A percentile compares a stretch with the other conserved stretches of the same genome.
phyloP scores from a whole-genome alignment of 2,113 vertebrate species.

The Stegostoma tigrinum region DNA sequence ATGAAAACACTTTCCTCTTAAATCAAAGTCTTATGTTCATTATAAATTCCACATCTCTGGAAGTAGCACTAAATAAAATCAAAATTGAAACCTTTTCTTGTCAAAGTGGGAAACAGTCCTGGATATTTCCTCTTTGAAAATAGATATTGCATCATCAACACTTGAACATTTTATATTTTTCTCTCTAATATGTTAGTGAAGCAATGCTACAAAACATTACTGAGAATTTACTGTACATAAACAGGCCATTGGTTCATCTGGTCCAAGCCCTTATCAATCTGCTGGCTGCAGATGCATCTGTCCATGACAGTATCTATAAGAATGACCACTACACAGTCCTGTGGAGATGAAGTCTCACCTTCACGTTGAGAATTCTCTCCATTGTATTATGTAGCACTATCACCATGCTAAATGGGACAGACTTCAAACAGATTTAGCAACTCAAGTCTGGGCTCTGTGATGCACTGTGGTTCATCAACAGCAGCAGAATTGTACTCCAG shows the following conservation, averaged over 20 bases:
- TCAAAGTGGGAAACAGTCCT: not conserved
- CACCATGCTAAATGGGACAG: too few species aligned
- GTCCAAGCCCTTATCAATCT: not conserved
- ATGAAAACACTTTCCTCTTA: not conserved
- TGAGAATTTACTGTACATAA: not conserved
- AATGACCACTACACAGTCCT: too few species aligned
- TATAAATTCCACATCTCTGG: not conserved
- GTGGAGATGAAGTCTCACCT: too few species aligned
- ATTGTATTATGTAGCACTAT: too few species aligned
- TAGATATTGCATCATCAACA: not conserved
- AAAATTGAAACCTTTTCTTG: not conserved
- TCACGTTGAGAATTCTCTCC: too few species aligned
- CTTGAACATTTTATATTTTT: not conserved
- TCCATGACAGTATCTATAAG: too few species aligned
- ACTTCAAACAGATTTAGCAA: too few species aligned
- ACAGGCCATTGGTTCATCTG: not conserved
- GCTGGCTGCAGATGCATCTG: too few species aligned
- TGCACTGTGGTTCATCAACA: too few species aligned
- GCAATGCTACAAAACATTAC: not conserved
- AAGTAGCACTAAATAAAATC: not conserved
- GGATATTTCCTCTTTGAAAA: not conserved
- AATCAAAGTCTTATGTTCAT: not conserved
- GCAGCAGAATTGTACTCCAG: too few species aligned
- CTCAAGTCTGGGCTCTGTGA: too few species aligned
- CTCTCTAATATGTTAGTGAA: not conserved